These are phyloP conservation scores for Hydrocynus forskahlii DNA, from an alignment of 2,797 vertebrate genomes.

Conservation along the genomic window DNA sequence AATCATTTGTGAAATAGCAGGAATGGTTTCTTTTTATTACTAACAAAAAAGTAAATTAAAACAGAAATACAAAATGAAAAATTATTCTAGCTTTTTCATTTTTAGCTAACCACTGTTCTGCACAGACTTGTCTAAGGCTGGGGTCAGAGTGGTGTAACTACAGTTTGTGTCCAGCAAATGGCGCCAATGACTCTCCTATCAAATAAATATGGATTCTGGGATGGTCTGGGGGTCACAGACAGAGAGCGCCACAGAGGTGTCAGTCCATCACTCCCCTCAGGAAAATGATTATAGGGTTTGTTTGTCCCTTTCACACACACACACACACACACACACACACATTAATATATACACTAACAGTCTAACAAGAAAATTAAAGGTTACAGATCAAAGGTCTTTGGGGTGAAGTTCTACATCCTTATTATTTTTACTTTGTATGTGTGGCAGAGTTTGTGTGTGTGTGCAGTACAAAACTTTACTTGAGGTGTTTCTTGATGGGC, in stretches of 20 bases:
- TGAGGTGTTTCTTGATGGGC: slow-evolving; percentile 1
- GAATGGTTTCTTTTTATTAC: no score
- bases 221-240: background rate
- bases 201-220: background rate
- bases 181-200: background rate
- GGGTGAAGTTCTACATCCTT: background rate
- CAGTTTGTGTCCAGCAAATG: slow-evolving; percentile 24
- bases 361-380: background rate
- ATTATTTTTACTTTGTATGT: background rate
- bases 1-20: no score
- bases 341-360: background rate
- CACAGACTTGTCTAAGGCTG: no score
- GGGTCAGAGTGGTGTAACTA: background rate
- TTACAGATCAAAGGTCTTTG: background rate
- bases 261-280: background rate
- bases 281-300: background rate
- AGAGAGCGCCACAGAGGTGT: background rate
- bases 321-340: background rate
- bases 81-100: no score
- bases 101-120: no score
- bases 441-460: background rate
- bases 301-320: background rate
- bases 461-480: background rate
- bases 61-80: no score
- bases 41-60: no score